Conservation (phyloP, 2,797 vertebrate species). For the Molothrus aeneus region DNA sequence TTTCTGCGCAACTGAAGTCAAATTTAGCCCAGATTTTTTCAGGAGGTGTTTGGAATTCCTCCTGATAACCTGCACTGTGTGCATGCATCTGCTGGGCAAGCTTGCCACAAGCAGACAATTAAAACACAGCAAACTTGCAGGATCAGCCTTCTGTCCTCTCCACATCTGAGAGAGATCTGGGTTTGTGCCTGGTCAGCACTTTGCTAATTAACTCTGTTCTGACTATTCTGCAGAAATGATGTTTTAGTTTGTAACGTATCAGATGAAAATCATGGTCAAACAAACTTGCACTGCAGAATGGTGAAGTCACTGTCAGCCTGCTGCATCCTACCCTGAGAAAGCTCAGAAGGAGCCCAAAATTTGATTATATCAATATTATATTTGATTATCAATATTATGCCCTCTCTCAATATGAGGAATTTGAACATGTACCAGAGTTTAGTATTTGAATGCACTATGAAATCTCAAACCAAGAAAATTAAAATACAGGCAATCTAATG, state of each 20-base stretch:
- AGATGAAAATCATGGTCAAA: conserved; percentile 16
- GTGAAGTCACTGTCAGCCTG: neutral
- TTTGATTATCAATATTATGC: neutral
- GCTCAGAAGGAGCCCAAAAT: neutral
- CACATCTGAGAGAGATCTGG: conserved; percentile 23
- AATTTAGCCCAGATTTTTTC: neutral
- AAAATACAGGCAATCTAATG: neutral
- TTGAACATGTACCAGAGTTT: neutral
- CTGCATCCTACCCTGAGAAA: neutral
- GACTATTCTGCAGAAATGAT: conserved; percentile 61
- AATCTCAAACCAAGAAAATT: neutral
- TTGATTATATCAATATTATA: neutral
- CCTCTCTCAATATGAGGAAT: neutral
- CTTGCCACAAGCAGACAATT: conserved; percentile 59
- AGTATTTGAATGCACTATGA: neutral
- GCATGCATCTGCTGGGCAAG: neutral
- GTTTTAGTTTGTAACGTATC: conserved; percentile 34
- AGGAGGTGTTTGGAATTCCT: neutral
- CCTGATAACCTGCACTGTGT: neutral
- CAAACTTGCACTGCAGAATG: conserved; percentile 30
- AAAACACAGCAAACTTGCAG: conserved; percentile 57
- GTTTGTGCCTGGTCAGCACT: conserved; percentile 58
- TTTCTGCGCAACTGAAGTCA: neutral
- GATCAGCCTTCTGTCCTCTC: conserved; percentile 63
- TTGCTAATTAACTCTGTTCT: conserved; percentile 68